These are phyloP conservation scores for Achatina immaculata DNA, from an alignment of 1,140 invertebrate species.

Conservation along the genomic window DNA sequence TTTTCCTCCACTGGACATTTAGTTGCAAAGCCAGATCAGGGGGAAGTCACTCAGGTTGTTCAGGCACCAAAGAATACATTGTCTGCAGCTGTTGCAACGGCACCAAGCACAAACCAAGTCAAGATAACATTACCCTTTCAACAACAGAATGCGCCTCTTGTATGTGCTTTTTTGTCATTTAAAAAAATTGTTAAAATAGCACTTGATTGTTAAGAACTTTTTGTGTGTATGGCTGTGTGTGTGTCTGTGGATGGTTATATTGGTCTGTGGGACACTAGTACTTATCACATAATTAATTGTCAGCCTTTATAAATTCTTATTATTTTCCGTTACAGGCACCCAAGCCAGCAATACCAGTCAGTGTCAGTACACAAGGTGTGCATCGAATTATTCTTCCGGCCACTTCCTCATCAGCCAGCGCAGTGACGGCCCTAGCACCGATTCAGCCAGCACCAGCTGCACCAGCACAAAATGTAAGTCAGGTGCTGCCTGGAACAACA, in stretches of 20 bases:
- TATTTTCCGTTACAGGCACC: slow-evolving; percentile 23
- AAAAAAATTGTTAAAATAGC: no score
- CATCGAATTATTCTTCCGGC: slow-evolving; percentile 67
- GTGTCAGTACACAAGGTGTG: slow-evolving; percentile 43
- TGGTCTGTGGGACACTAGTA: no score
- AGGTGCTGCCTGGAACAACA: slow-evolving; percentile 71
- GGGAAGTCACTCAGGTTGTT: background rate
- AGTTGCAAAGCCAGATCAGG: background rate
- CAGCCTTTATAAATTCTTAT: no score
- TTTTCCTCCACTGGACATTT: background rate
- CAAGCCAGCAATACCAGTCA: slow-evolving; percentile 5
- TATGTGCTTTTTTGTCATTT: slow-evolving; percentile 30
- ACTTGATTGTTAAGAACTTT: no score
- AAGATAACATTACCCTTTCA: slow-evolving; percentile 61
- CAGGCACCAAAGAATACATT: slow-evolving; percentile 2
- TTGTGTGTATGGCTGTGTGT: no score
- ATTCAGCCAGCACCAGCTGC: slow-evolving; percentile 56
- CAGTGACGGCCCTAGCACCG: slow-evolving; percentile 45
- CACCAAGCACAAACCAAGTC: slow-evolving; percentile 50
- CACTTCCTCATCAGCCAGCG: slow-evolving; percentile 44
- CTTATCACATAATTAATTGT: no score
- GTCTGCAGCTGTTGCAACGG: slow-evolving; percentile 37
- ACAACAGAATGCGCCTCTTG: slow-evolving; percentile 47
- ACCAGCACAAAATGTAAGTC: slow-evolving; percentile 70
- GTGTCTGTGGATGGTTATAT: no score